Evolutionary conservation across 2,113 vertebrate species (phyloP), one percentile per base, ranked within the genome.

Genomic region (Menidia beryllina): DNA sequence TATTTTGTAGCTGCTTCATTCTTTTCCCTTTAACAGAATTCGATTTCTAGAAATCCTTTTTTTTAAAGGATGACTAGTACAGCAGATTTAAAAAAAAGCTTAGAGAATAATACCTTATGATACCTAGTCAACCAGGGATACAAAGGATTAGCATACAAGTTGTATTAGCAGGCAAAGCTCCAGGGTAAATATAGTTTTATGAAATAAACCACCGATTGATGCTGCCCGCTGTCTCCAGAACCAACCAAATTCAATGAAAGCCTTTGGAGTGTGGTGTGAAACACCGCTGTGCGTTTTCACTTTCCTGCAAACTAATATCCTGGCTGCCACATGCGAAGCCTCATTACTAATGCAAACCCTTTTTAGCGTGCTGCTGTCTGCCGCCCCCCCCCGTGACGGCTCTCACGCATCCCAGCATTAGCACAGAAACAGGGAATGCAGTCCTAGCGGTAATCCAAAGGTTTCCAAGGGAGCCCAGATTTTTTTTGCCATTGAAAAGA

Each of bases 301-400:
- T 84, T 81, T 77, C 56, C 10, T 20, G 36, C 66, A 62, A 55
- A 64, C 38, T 83, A 70, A 77, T 73, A 69, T 68, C 65, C 43
- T 30, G 69, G 72, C 65, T 56, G 3, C 49, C 50, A 58, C 79
- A 75, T 10, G 14, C 36, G 51, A 48, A 20, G 17, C 68, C 51
- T 79, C 70, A 86, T 85, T 86, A 82, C 51, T 34, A 68, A 89
- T 79, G 71, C 65, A 79, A 62, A 54, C 52, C 27, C 58, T 60
- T 70, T 71, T 79, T 76, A 79, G 59, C 25, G 24, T 54, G 72
- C 67, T 67, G 50, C 62, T 58, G 55, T 60, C 25, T 23, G 60
- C 51, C 56, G 82, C 41, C 86, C 83, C 75, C 50, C 45, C 48
- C 48, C 1, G 24, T 86, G 83, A 76, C 75, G 87, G 77, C 70